phyloP scores from a whole-genome alignment of 2,888 invertebrate genomes.

The Halictus quadricinctus region DNA sequence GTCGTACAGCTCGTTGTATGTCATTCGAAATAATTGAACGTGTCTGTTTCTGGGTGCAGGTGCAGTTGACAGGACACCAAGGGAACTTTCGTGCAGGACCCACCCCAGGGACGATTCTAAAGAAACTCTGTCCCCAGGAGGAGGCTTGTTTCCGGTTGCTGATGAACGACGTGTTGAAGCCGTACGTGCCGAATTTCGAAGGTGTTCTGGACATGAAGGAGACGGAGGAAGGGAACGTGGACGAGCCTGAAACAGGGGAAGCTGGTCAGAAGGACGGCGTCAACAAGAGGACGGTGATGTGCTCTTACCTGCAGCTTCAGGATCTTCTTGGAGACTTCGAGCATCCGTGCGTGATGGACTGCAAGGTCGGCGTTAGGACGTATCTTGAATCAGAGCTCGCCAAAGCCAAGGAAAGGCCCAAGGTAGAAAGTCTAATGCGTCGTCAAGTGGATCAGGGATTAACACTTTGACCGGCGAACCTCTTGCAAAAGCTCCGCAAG shows the following conservation, averaged over 20 bases:
- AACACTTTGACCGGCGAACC: background rate
- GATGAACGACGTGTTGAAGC: conserved; percentile 94
- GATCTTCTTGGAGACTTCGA: conserved; percentile 95
- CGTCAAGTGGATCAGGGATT: background rate
- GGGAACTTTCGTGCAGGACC: conserved; percentile 97
- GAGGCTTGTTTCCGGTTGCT: conserved; percentile 92
- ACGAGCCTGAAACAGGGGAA: conserved; percentile 45
- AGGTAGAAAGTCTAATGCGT: conserved; percentile 84
- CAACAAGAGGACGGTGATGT: conserved; percentile 68
- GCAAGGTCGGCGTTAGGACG: conserved; percentile 97
- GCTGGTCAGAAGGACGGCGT: conserved; percentile 54
- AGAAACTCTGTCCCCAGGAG: conserved; percentile 95
- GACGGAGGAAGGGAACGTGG: conserved; percentile 74
- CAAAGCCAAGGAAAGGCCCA: conserved; percentile 97
- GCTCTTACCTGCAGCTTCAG: conserved; percentile 93
- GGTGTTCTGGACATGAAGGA: conserved; percentile 84
- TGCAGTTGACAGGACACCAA: conserved; percentile 97
- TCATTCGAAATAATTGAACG: background rate
- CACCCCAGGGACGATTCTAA: conserved; percentile 96
- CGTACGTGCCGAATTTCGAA: conserved; percentile 96
- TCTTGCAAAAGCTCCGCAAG: background rate
- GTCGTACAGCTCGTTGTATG: too few species aligned
- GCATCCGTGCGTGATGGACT: conserved; percentile 98
- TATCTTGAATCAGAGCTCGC: conserved; percentile 97
- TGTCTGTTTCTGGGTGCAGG: conserved; percentile 62